These are phyloP conservation scores for Panurus biarmicus DNA, from an alignment of 2,113 vertebrate genomes.

Conservation along the genomic window DNA sequence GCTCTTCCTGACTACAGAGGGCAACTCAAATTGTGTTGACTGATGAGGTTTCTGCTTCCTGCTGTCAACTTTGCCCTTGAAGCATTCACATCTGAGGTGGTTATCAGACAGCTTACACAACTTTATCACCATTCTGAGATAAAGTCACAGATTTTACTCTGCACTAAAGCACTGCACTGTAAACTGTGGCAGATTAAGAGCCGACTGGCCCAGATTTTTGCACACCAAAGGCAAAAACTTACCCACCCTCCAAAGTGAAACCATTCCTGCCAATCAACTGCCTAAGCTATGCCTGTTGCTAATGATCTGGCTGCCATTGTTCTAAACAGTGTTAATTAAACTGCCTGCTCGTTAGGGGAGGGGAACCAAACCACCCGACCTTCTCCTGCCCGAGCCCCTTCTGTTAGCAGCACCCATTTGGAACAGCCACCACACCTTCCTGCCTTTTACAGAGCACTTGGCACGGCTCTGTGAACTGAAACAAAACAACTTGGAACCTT, in stretches of 20 bases:
- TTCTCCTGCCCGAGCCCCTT: neutral
- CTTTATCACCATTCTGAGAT: neutral
- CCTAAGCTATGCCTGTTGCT: neutral
- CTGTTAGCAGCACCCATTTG: neutral
- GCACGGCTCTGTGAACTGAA: neutral
- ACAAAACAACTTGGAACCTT: neutral
- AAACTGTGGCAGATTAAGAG: neutral
- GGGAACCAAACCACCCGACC: neutral
- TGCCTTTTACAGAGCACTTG: neutral
- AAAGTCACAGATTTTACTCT: neutral
- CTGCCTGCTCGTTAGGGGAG: neutral
- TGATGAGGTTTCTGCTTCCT: neutral
- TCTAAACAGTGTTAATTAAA: neutral
- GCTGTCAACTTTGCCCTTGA: neutral
- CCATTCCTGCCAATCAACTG: neutral
- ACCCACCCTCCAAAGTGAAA: neutral
- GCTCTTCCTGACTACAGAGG: neutral
- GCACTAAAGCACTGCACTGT: neutral
- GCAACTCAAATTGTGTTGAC: neutral
- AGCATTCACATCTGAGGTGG: neutral
- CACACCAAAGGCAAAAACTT: neutral
- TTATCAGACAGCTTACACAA: neutral
- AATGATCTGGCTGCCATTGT: neutral
- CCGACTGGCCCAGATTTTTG: neutral
- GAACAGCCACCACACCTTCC: neutral